Base-by-base conservation (phyloP, 2,113 vertebrate species). In the Galeopterus variegatus region DNA sequence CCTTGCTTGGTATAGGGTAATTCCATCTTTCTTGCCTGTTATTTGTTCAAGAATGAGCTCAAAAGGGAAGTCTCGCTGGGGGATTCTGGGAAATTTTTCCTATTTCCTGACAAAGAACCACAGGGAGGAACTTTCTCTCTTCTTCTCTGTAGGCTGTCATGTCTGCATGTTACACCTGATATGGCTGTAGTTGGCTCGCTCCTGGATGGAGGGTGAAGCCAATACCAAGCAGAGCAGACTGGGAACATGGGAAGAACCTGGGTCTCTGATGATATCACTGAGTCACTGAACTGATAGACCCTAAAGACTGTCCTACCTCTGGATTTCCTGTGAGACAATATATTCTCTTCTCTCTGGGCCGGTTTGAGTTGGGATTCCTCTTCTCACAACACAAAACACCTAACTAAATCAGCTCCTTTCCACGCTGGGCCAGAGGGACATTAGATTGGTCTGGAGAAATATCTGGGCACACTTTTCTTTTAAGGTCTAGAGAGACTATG, bases 401-500 rank as follows among this genome's bases (percentile, higher is more conserved):
- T 64, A 80, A 64, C 24, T 54, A 86, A 92, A 83, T 58, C 48
- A 62, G 19, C 36, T 41, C 33, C 31, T 64, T 91, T 77, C 33
- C 2, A 36, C 3, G 50, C 48, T n/a, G 28, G 31, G 48, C 31
- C 33, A 80, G 28, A 62, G 19, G 11, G 13, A 76, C 24, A 1
- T 58, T 88, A 45, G 7, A 80, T 84, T 58, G 91, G 33, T 90
- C 33, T 94, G 33, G 36, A 70, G 24, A 95, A 62, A 70, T 24
- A 17, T 14, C 31, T 58, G 50, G n/a, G 23, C 5, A 80, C 28
- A 7, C 8, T 48, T 94, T 76, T 54, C 50, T 81, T 69, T 48
- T 89, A 75, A 5, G 4, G 14, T 88, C 33, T 14, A 36, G 80
- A 88, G 76, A 87, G 45, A 60, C 33, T 21, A 52, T 45, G 0